These are phyloP conservation scores for Halocynthia aurantium DNA, from an alignment of 23 tunicate genomes.

Conservation along the genomic window DNA sequence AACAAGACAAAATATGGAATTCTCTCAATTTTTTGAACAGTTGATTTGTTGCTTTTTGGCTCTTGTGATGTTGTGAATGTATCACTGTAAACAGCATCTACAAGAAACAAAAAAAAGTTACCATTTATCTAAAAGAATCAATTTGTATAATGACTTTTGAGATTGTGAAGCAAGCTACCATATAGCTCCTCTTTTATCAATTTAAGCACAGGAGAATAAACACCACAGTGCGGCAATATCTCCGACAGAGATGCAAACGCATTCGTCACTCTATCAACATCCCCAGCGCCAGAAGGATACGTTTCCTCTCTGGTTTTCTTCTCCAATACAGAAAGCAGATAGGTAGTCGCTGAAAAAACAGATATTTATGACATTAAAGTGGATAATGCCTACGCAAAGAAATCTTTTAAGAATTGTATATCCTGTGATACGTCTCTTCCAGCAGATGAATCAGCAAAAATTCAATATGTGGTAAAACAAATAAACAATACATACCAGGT, in stretches of 20 bases:
- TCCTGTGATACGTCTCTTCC: no score
- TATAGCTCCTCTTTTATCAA: slow-evolving; percentile 54
- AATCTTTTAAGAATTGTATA: no score
- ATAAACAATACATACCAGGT: no score
- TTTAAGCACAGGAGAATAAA: slow-evolving; percentile 74
- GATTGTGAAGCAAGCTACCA: slow-evolving; percentile 14
- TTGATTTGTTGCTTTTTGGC: background rate
- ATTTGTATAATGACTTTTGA: background rate
- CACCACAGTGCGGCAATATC: slow-evolving; percentile 88
- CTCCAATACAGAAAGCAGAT: slow-evolving; percentile 64
- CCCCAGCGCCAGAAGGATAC: slow-evolving; percentile 25
- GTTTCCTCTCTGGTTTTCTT: slow-evolving; percentile 50
- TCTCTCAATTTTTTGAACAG: slow-evolving; percentile 38
- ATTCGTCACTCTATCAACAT: slow-evolving; percentile 29
- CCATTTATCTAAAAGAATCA: background rate
- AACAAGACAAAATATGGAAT: slow-evolving; percentile 68
- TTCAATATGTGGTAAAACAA: no score
- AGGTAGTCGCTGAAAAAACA: slow-evolving; percentile 64
- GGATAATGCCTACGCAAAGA: no score
- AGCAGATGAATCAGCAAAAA: no score
- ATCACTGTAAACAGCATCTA: slow-evolving; percentile 89
- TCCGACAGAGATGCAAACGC: slow-evolving; percentile 72
- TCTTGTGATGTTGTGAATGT: slow-evolving; percentile 47
- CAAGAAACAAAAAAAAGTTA: background rate
- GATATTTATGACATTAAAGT: background rate